A percentile compares a stretch with the other conserved stretches of the same genome.
phyloP scores from a whole-genome alignment of 2,113 vertebrate genomes.

The Rhipidura dahli region DNA sequence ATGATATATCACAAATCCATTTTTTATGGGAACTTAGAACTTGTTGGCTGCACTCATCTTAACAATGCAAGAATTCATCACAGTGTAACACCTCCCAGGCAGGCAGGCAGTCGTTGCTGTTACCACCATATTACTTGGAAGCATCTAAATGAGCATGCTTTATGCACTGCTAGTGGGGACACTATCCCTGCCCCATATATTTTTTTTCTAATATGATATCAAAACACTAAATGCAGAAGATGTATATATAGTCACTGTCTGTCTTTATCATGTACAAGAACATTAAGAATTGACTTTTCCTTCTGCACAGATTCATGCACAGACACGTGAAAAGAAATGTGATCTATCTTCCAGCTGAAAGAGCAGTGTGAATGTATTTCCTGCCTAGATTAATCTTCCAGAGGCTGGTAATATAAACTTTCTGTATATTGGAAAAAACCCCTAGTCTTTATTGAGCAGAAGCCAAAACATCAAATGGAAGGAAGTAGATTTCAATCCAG shows the following conservation, averaged over 20 bases:
- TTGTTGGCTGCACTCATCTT: not conserved
- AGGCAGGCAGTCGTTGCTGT: not conserved
- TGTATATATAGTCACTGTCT: not conserved
- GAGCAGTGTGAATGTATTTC: not conserved
- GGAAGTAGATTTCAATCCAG: not conserved
- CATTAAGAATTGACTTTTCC: not conserved
- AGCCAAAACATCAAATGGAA: not conserved
- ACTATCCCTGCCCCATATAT: not conserved
- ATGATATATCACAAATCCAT: not conserved
- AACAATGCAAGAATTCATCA: not conserved
- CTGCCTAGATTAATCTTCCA: not conserved
- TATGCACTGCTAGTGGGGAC: not conserved
- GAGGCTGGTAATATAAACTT: not conserved
- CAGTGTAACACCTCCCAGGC: not conserved
- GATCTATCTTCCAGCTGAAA: not conserved
- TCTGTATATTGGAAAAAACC: not conserved
- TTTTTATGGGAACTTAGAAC: not conserved
- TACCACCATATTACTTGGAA: not conserved
- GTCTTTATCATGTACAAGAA: not conserved
- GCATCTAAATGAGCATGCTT: not conserved
- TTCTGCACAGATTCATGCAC: not conserved
- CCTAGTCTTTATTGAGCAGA: not conserved
- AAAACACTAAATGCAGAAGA: not conserved
- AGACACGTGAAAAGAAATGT: not conserved
- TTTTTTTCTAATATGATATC: not conserved